Percentiles rank a stretch among this genome's conserved stretches.
Conservation (phyloP, 2,888 invertebrate genomes). For the Acrobasis repandana region DNA sequence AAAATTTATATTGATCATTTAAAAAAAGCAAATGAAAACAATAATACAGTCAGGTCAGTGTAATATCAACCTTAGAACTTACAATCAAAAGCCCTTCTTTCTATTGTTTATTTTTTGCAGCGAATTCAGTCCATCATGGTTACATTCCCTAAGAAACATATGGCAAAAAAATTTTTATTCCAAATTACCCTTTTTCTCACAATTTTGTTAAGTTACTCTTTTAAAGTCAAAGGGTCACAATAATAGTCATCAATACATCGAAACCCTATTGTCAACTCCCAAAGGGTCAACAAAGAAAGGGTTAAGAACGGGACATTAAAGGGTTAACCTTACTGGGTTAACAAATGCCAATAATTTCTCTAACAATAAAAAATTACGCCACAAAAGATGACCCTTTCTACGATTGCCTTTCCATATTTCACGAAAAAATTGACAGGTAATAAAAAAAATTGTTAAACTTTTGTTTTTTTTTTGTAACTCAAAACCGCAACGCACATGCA, state of each 20-base stretch:
- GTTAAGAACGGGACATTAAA: slow-evolving; percentile 34
- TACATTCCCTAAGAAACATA: no score
- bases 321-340: slow-evolving; percentile 50
- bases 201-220: slow-evolving; percentile 2
- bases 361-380: slow-evolving; percentile 37
- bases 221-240: slow-evolving; percentile 28
- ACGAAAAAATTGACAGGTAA: slow-evolving; percentile 55
- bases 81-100: no score
- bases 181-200: not conserved
- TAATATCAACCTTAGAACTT: no score
- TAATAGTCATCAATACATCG: slow-evolving; percentile 35
- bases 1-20: no score
- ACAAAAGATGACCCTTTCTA: slow-evolving; percentile 71
- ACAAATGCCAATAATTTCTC: slow-evolving; percentile 57
- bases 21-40: no score
- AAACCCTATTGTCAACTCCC: slow-evolving; percentile 32
- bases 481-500: slow-evolving; percentile 72
- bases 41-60: no score
- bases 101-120: no score
- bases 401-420: slow-evolving; percentile 64
- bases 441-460: slow-evolving; percentile 46
- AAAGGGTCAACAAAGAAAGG: slow-evolving; percentile 42
- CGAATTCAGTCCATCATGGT: no score
- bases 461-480: slow-evolving; percentile 61
- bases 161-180: no score